phyloP scores from a whole-genome alignment of 1,140 invertebrate genomes.

The Lepidurus packardi region DNA sequence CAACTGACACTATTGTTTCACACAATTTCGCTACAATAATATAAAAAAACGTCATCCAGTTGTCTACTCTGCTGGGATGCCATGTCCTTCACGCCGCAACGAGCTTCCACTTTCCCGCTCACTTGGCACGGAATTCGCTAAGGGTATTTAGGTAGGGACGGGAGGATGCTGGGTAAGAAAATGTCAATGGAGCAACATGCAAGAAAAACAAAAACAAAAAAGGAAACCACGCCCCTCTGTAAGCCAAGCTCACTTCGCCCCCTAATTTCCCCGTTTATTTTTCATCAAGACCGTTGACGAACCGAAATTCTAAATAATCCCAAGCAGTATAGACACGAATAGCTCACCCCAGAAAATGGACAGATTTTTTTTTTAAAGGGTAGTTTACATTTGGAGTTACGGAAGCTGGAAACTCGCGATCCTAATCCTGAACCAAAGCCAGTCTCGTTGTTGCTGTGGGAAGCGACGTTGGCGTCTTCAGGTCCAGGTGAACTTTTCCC shows the following conservation, averaged over 20 bases:
- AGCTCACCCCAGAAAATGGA: not conserved
- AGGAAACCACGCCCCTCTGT: not conserved
- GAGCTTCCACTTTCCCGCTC: slow-evolving; percentile 7
- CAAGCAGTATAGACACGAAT: not conserved
- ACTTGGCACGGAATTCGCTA: not conserved
- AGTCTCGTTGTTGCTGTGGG: slow-evolving; percentile 11
- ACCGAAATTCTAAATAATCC: not conserved
- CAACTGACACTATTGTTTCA: not conserved
- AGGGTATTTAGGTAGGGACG: not conserved
- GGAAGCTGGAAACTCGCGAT: slow-evolving; percentile 12
- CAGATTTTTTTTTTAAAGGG: not conserved
- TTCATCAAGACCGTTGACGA: not conserved
- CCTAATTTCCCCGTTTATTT: not conserved
- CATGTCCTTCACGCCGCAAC: slow-evolving; percentile 9
- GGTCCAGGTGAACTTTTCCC: not conserved
- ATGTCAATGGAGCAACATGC: not conserved
- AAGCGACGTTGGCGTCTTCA: slow-evolving; percentile 7
- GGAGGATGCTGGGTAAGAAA: not conserved
- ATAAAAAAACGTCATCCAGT: not conserved
- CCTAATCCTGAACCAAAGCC: slow-evolving; percentile 18
- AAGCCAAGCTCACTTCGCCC: slow-evolving; percentile 16
- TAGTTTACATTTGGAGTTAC: slow-evolving; percentile 22
- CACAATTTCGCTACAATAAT: not conserved
- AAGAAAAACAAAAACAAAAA: not conserved
- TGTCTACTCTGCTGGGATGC: not conserved